Base-by-base conservation (phyloP, 2,797 vertebrate genomes). In the Astyanax mexicanus region DNA sequence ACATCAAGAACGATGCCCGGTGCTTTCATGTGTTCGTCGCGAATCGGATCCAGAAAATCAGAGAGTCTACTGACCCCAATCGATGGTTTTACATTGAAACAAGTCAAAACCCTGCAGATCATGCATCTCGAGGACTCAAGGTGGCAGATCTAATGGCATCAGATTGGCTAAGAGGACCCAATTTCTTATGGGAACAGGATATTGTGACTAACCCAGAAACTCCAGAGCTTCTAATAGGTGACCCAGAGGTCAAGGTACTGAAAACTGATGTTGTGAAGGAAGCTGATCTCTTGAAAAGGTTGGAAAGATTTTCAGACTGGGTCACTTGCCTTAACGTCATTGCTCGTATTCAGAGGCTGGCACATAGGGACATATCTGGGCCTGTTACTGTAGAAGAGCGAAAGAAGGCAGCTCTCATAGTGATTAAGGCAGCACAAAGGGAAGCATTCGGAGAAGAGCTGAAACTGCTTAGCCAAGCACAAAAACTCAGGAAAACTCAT, bases 111-210 rank as follows among this genome's bases (percentile, higher is more conserved):
- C 72, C 72, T 29, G 77, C 72, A 21, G 66, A 62, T 9, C 65
- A 13, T n/a, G n/a, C n/a, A n/a, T 80, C 74, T 8, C 72, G 79
- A 32, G 79, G 79, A 38, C 69, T 81, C 29, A 79, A 75, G 52
- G 72, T 75, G 65, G 66, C 70, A 80, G 70, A 75, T 0, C 38
- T 83, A 15, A 55, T 61, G 11, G 12, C 52, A 1, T 82, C 78
- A 65, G 77, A 32, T 60, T 82, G 77, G 81, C 12, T 77, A 1
- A 78, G 1, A 17, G 81, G 78, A 37, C 78, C 73, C 1, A 78
- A 67, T 1, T 80, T 80, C 27, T 47, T 78, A 27, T 78, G 79
- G 79, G 52, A 83, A 62, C 3, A 12, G 25, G 68, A 83, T 10
- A 49, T 75, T 47, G 8, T 45, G 0, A 60, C 27, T 6, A 11